Evolutionary conservation across 1,140 invertebrate genomes (phyloP).

Genomic region (Drosophila sulfurigaster): DNA sequence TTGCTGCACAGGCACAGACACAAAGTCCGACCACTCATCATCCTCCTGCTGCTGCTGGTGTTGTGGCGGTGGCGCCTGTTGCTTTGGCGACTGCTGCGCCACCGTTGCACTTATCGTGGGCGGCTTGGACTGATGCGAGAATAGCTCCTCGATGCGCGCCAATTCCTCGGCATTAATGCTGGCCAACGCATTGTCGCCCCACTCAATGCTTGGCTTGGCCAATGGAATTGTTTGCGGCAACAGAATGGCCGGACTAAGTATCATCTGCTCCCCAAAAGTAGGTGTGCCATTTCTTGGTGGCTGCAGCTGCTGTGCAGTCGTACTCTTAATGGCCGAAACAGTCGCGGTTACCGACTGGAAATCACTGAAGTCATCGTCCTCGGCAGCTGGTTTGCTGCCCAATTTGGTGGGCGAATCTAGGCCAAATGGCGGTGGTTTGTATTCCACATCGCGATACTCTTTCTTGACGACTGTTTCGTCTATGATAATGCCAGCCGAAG

Average conservation of each 20-base stretch:
- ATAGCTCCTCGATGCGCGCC: slow-evolving; percentile 85
- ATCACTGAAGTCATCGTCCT: slow-evolving; percentile 80
- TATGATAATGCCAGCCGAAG: slow-evolving; percentile 82
- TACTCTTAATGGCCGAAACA: not conserved
- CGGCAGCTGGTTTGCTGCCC: slow-evolving; percentile 30
- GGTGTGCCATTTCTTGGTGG: slow-evolving; percentile 58
- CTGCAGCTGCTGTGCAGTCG: slow-evolving; percentile 19
- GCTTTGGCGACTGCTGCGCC: slow-evolving; percentile 64
- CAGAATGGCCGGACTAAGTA: slow-evolving; percentile 79
- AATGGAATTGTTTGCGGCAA: slow-evolving; percentile 76
- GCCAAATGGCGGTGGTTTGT: slow-evolving; percentile 73
- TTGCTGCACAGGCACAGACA: slow-evolving; percentile 85
- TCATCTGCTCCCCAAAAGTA: slow-evolving; percentile 77
- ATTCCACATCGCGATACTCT: slow-evolving; percentile 84
- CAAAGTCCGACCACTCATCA: slow-evolving; percentile 87
- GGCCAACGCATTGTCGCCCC: slow-evolving; percentile 86
- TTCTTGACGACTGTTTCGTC: slow-evolving; percentile 84
- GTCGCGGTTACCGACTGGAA: slow-evolving; percentile 76
- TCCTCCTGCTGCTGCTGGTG: slow-evolving; percentile 79
- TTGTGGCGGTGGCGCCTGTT: not conserved
- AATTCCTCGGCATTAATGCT: slow-evolving; percentile 88
- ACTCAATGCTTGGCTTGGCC: slow-evolving; percentile 87
- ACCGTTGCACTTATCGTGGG: slow-evolving; percentile 77
- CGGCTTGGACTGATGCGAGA: slow-evolving; percentile 65
- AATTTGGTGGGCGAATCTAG: slow-evolving; percentile 61